These are phyloP conservation scores for Etheostoma nigrum DNA, from an alignment of 2,797 vertebrate species.

Conservation along the genomic window DNA sequence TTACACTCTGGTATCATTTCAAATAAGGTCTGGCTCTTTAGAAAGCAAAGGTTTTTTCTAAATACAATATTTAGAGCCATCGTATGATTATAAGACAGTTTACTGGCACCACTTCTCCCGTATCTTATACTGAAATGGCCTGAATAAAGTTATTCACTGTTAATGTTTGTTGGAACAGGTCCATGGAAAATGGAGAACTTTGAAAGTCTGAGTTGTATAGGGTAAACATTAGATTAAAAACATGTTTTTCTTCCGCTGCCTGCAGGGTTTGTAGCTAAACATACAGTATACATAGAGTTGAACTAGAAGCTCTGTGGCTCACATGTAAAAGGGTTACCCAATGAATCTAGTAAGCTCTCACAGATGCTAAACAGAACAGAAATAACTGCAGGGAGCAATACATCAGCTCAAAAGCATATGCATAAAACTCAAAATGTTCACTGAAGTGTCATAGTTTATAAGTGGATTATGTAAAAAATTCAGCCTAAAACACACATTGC, in stretches of 20 bases:
- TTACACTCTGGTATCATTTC: background rate
- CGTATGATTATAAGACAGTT: constrained; percentile 8
- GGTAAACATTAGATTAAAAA: constrained; percentile 62
- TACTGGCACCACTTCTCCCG: constrained; percentile 13
- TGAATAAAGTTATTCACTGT: constrained; percentile 47
- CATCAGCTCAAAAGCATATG: constrained; percentile 18
- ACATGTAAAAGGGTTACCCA: constrained; percentile 21
- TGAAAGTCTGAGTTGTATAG: constrained; percentile 47
- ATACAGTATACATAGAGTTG: constrained; percentile 14
- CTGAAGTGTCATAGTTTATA: background rate
- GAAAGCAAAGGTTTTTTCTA: background rate
- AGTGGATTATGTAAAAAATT: background rate
- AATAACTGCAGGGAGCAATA: background rate
- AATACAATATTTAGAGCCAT: constrained; percentile 24
- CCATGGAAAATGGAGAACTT: constrained; percentile 56
- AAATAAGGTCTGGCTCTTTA: background rate
- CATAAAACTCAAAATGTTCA: constrained; percentile 3
- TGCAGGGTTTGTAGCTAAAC: constrained; percentile 30
- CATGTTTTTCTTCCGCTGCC: constrained; percentile 55
- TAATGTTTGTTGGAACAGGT: constrained; percentile 45
- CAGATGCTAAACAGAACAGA: background rate
- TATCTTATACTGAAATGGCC: constrained; percentile 23
- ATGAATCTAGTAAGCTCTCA: background rate
- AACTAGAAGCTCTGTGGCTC: constrained; percentile 38
- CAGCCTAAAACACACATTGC: background rate